Evolutionary conservation across 2,888 invertebrate species (phyloP).

Genomic region (Napeogenes sylphis): DNA sequence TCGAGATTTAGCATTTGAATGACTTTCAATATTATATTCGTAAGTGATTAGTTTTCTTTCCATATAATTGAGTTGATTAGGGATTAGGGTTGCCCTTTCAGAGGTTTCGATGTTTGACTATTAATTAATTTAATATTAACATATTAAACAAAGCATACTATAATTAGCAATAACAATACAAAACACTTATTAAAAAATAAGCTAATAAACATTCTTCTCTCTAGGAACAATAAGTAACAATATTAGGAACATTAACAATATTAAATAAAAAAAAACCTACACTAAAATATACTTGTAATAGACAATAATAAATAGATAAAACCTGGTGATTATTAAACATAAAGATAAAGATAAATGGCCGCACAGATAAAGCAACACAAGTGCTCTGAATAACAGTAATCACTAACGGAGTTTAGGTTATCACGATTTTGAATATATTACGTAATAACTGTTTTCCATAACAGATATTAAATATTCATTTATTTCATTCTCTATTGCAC

Average conservation of each 20-base stretch:
- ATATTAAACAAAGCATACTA: too few species aligned
- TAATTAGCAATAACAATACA: not conserved
- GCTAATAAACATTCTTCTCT: too few species aligned
- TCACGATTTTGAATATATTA: too few species aligned
- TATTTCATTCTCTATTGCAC: too few species aligned
- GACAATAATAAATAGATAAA: not conserved
- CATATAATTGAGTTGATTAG: conserved; percentile 40
- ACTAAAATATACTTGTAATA: not conserved
- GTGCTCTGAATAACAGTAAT: not conserved
- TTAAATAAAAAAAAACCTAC: too few species aligned
- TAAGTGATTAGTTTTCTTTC: conserved; percentile 55
- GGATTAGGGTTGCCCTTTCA: conserved; percentile 27
- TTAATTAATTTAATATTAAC: not conserved
- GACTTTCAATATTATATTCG: conserved; percentile 48
- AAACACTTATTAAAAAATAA: too few species aligned
- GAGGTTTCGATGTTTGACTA: conserved; percentile 5
- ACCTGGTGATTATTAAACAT: not conserved
- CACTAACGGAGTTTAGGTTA: not conserved
- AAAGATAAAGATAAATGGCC: not conserved
- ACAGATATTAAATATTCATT: too few species aligned
- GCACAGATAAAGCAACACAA: not conserved
- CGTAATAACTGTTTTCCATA: too few species aligned
- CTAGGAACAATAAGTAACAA: too few species aligned
- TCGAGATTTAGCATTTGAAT: conserved; percentile 57
- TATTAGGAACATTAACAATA: too few species aligned